Base-by-base conservation (phyloP, 2,113 vertebrate species). In the Poicephalus gulielmi region DNA sequence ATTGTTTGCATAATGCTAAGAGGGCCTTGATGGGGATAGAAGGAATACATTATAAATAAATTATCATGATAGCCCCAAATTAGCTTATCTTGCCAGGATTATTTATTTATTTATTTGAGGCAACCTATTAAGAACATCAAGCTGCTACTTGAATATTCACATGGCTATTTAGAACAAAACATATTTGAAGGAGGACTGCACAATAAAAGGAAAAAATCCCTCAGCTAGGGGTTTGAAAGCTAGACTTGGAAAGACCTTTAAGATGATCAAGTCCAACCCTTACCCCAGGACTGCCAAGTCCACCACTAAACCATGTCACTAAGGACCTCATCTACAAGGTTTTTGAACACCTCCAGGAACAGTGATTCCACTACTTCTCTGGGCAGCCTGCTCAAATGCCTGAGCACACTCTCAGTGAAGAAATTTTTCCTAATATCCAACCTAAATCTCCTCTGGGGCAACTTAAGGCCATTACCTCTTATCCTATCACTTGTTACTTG, bases 1-100 rank as follows among this genome's bases (percentile, higher is more conserved):
- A 90, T 47, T 89, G 41, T 50, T 90, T 88, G 35, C 16, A 55
- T 35, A 94, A 80, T 64, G 73, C 25, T 4, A 7, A 86, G 49
- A 79, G 28, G 19, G 30, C 28, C 33, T 79, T 28, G 11, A 84
- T 66, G 76, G 16, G 12, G 46, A 93, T 25, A 74, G 71, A 64
- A 67, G 30, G 66, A 93, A 84, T 66, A 71, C 35, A 53, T 79
- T 46, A 94, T 41, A 73, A 96, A 93, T 79, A 91, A 90, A 91
- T 87, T 77, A 92, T 73, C 28, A 46, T 49, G 28, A 49, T 77
- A 53, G 73, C 43, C 49, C 44, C 66, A 73, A 86, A 94, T 96
- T 84, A 93, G 43, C 46, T 15, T 41, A 15, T 69, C 79, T 84
- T 73, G 18, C 41, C 55, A 86, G 33, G 41, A 27, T 41, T 83